Conservation (phyloP, 1,140 invertebrate species). For the Zaprionus lachaisei region DNA sequence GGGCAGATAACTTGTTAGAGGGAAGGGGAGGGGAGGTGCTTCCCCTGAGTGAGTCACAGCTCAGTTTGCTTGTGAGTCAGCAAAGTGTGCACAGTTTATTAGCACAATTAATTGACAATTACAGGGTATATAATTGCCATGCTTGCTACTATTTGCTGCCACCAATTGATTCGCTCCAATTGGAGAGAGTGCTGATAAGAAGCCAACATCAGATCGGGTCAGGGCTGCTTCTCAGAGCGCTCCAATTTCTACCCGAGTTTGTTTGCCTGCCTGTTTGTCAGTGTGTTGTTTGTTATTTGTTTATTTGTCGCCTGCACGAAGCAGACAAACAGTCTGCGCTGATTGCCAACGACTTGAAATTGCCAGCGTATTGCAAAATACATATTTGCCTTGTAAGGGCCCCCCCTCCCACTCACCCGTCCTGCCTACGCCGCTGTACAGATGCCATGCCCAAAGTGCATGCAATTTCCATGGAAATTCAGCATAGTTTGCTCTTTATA, state of each 20-base stretch:
- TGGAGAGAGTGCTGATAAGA: conserved; percentile 30
- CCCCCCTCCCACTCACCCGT: too few species aligned
- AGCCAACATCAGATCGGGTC: conserved; percentile 8
- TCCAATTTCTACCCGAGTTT: not conserved
- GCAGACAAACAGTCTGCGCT: conserved; percentile 43
- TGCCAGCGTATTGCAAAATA: conserved; percentile 42
- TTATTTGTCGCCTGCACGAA: conserved; percentile 22
- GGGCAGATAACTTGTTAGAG: too few species aligned
- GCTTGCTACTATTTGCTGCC: conserved; percentile 5
- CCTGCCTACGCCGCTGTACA: too few species aligned
- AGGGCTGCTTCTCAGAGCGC: not conserved
- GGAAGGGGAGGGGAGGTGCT: not conserved
- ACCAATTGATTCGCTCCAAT: conserved; percentile 30
- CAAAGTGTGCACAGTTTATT: conserved; percentile 19
- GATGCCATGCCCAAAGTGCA: not conserved
- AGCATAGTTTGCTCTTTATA: not conserved
- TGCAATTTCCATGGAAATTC: conserved; percentile 3
- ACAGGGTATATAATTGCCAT: conserved; percentile 17
- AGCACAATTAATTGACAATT: conserved; percentile 26
- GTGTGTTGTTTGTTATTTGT: conserved; percentile 25
- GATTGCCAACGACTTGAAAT: conserved; percentile 29
- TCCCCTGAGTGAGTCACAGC: not conserved
- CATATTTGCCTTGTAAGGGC: conserved; percentile 19
- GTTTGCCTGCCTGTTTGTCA: conserved; percentile 18
- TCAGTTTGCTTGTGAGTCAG: conserved; percentile 25